phyloP scores from a whole-genome alignment of 2,888 invertebrate species.

The Xestia xanthographa region DNA sequence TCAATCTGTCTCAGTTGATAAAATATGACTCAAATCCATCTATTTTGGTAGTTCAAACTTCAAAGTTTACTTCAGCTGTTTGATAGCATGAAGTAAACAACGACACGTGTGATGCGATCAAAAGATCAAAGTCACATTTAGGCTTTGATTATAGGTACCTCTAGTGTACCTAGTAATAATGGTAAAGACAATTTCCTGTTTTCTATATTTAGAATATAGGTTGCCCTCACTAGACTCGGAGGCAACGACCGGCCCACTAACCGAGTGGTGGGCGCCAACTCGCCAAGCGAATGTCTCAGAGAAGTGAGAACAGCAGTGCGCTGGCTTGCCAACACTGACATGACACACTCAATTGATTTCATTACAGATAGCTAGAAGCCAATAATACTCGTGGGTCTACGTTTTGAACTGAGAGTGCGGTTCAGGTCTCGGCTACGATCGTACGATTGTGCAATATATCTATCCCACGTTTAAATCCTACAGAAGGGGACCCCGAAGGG shows the following conservation, averaged over 20 bases:
- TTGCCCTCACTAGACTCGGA: slow-evolving; percentile 48
- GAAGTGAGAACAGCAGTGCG: slow-evolving; percentile 46
- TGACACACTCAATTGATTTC: slow-evolving; percentile 46
- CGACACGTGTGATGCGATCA: slow-evolving; percentile 27
- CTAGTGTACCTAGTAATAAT: slow-evolving; percentile 3
- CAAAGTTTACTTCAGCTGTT: slow-evolving; percentile 22
- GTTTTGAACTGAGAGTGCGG: background rate
- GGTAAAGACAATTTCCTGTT: slow-evolving; percentile 32
- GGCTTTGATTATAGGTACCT: too few relatives aligned
- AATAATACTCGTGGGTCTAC: slow-evolving; percentile 31
- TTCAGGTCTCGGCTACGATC: slow-evolving; percentile 11
- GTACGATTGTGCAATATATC: slow-evolving; percentile 5
- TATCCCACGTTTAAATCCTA: slow-evolving; percentile 11
- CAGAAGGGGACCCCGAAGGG: background rate
- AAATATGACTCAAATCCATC: slow-evolving; percentile 35
- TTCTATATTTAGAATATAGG: slow-evolving; percentile 41
- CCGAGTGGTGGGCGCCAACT: slow-evolving; percentile 79
- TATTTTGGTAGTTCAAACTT: slow-evolving; percentile 20
- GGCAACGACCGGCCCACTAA: slow-evolving; percentile 86
- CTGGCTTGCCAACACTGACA: slow-evolving; percentile 70
- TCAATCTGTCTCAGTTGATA: slow-evolving; percentile 15
- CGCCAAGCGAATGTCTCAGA: slow-evolving; percentile 71
- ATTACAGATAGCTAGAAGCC: slow-evolving; percentile 36
- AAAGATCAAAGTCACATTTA: slow-evolving; percentile 18
- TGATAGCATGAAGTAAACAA: slow-evolving; percentile 33